Base-by-base conservation (phyloP, 2,888 invertebrate species). In the Philereme transversata region DNA sequence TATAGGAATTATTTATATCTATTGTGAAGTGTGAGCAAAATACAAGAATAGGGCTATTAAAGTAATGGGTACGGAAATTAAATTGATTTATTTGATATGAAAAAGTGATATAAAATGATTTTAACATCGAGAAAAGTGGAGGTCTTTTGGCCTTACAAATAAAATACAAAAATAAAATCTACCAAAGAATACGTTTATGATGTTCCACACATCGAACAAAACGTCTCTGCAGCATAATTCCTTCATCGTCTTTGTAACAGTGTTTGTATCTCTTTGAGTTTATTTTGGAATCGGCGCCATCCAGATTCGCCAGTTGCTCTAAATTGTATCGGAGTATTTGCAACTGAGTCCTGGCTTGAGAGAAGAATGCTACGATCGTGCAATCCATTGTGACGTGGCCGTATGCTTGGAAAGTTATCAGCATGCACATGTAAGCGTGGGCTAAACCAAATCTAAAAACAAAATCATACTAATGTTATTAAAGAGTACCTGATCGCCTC, bases 321-420 rank as follows among this genome's bases (percentile, higher is more conserved):
- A 89, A 68, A 69, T 86, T 78, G 54, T 84, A 78, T 60, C 85
- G 76, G 5, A 90, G 72, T 46, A 90, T 81, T 56, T 80, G 76
- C 56, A 89, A 77, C 67, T 90, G 90, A 11, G 78, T 79, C 64
- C 78, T 82, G 22, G 82, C 83, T 75, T 87, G 87, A 0, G 84
- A 77, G 66, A 83, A 88, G 50, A 90, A 84, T 5, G 83, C 77
- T 4, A 86, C 85, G 8, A 90, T 84, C 3, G 84, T 87, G 51
- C 88, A 88, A 57, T 90, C 90, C 85, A 88, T 79, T 5, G 88
- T 86, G 3, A 83, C 82, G 61, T 88, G 82, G 0, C 83, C 88
- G 53, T 79, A 86, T 0, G 78, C 90, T 80, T 88, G 88, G 7
- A 83, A 60, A 7, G 76, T 76, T 65, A 87, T 81, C 11, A 81